Evolutionary conservation across 2,797 vertebrate species (phyloP).

Genomic region (Gymnopithys bicolor): DNA sequence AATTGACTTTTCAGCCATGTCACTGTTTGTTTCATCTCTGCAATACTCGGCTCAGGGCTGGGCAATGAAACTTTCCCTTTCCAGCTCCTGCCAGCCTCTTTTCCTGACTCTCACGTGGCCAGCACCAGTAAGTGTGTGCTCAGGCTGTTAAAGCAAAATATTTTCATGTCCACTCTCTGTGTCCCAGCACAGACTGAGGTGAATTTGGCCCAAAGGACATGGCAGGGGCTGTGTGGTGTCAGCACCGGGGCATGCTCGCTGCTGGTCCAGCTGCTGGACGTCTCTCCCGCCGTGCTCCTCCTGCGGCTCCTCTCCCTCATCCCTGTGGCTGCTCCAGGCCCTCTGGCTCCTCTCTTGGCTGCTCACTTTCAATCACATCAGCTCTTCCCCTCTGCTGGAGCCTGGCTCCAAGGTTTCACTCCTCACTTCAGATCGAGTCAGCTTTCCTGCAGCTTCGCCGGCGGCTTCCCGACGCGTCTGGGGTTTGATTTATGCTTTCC

Average conservation of each 20-base stretch:
- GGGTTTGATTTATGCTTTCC: conserved; percentile 34
- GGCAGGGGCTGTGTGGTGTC: background rate
- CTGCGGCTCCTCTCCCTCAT: background rate
- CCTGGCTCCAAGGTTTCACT: conserved; percentile 42
- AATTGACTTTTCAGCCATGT: conserved; percentile 31
- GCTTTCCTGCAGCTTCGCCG: background rate
- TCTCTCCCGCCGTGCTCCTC: background rate
- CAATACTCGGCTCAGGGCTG: background rate
- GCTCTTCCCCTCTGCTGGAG: background rate
- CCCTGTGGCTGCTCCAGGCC: background rate
- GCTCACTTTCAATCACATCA: background rate
- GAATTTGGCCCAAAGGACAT: background rate
- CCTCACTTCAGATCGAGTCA: conserved; percentile 15
- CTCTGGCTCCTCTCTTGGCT: conserved; percentile 4
- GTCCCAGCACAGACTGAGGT: background rate
- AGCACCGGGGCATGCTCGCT: fast-evolving
- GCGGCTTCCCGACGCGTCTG: background rate
- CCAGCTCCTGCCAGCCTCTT: conserved; percentile 5
- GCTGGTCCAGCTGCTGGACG: background rate
- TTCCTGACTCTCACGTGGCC: background rate
- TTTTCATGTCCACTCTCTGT: background rate
- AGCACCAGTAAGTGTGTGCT: background rate
- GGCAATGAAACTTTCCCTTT: conserved; percentile 32
- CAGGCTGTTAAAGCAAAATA: background rate
- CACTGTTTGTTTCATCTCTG: conserved; percentile 11